phyloP scores from a whole-genome alignment of 35 echinoderm and acorn worm genomes.

The Nesometra sesokonis region DNA sequence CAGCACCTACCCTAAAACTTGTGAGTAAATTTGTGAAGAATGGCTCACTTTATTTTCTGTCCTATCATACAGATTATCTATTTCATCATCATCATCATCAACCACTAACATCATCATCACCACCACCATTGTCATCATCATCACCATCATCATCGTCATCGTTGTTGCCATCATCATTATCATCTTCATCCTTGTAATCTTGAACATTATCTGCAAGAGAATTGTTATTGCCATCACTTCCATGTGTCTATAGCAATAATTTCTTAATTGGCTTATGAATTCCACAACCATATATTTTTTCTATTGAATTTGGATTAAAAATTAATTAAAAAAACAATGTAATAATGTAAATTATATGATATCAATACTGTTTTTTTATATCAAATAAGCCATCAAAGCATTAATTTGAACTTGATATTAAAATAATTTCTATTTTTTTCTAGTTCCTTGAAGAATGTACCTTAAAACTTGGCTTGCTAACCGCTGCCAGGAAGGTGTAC shows the following conservation, averaged over 20 bases:
- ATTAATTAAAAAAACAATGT: neutral
- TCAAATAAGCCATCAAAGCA: too few species aligned
- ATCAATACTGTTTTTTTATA: too few species aligned
- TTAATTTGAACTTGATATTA: neutral
- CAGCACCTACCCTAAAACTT: slow-evolving; percentile 77
- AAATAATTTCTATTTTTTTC: neutral
- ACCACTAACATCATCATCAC: too few species aligned
- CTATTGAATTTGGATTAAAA: neutral
- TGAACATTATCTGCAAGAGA: too few species aligned
- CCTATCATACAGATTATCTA: neutral
- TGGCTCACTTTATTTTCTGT: neutral
- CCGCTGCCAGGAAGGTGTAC: slow-evolving; percentile 73
- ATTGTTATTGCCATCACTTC: too few species aligned
- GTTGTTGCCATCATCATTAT: neutral
- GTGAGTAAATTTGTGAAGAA: slow-evolving; percentile 20
- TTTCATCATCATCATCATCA: too few species aligned
- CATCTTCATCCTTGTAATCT: neutral
- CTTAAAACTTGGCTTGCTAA: slow-evolving; percentile 62
- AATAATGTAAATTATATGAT: neutral
- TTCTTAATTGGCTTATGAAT: too few species aligned
- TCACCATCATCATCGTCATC: neutral
- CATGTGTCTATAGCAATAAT: too few species aligned
- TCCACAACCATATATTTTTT: too few species aligned
- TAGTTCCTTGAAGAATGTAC: slow-evolving; percentile 93
- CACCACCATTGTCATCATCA: too few species aligned